phyloP scores from a whole-genome alignment of 2,113 vertebrate species.

The Rhinogobius similis region DNA sequence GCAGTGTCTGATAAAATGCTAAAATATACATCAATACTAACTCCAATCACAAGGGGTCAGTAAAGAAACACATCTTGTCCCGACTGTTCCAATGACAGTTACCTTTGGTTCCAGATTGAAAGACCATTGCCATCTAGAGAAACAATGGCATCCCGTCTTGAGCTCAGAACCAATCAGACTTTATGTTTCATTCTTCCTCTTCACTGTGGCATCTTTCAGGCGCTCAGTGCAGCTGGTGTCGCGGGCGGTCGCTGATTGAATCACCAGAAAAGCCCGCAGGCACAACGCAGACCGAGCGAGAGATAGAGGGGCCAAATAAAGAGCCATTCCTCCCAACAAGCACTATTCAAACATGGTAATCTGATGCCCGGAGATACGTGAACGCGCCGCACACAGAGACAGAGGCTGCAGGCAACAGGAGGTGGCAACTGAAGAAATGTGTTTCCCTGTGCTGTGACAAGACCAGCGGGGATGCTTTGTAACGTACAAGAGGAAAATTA shows the following conservation, averaged over 20 bases:
- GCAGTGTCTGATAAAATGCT: neutral
- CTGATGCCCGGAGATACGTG: conserved; percentile 56
- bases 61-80: conserved; percentile 3
- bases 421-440: conserved; percentile 14
- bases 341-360: conserved; percentile 57
- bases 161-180: conserved; percentile 57
- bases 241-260: conserved; percentile 52
- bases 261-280: conserved; percentile 44
- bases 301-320: conserved; percentile 31
- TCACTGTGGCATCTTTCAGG: conserved; percentile 33
- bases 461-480: conserved; percentile 32
- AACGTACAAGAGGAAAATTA: conserved; percentile 46
- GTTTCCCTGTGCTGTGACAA: conserved; percentile 44
- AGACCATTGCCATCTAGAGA: conserved; percentile 36
- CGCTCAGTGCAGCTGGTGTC: conserved; percentile 42
- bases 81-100: conserved; percentile 64
- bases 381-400: conserved; percentile 37
- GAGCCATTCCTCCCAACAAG: conserved; percentile 54
- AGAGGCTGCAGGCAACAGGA: conserved; percentile 28
- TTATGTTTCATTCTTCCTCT: conserved; percentile 43
- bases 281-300: conserved; percentile 10
- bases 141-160: conserved; percentile 37
- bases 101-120: conserved; percentile 56
- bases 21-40: neutral
- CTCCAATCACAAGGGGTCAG: conserved; percentile 1